phyloP scores from a whole-genome alignment of 2,888 invertebrate genomes.

The Drosophila emarginata region DNA sequence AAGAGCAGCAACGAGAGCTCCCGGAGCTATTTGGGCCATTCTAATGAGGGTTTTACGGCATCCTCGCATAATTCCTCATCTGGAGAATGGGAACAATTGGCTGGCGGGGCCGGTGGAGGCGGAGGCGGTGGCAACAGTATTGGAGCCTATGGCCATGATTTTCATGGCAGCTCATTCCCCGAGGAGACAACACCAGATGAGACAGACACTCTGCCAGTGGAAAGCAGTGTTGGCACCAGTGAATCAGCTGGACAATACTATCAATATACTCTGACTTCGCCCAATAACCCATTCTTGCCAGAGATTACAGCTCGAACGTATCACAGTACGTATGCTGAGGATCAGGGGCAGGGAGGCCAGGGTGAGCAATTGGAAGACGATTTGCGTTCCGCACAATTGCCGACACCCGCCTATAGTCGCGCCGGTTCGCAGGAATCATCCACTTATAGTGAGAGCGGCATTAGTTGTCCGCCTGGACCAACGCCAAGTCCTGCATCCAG shows the following conservation, averaged over 20 bases:
- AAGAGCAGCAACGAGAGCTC: constrained; percentile 79
- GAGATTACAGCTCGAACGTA: constrained; percentile 81
- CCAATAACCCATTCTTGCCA: constrained; percentile 82
- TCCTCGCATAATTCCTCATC: constrained; percentile 80
- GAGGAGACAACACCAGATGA: constrained; percentile 51
- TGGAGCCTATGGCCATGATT: constrained; percentile 48
- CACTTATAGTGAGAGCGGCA: constrained; percentile 69
- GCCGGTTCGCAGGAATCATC: constrained; percentile 77
- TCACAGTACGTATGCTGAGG: constrained; percentile 74
- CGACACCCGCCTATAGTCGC: constrained; percentile 75
- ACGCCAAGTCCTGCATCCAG: constrained; percentile 72
- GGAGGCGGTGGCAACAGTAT: constrained; percentile 47
- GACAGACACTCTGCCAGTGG: constrained; percentile 48
- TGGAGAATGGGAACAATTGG: constrained; percentile 78
- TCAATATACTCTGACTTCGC: constrained; percentile 81
- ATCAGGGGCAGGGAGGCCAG: constrained; percentile 57
- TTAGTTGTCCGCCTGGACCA: constrained; percentile 56
- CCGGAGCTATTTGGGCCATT: constrained; percentile 76
- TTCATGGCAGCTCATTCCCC: constrained; percentile 60
- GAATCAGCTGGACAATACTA: constrained; percentile 71
- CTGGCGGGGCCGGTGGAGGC: constrained; percentile 16
- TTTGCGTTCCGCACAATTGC: constrained; percentile 69
- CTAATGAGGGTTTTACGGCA: constrained; percentile 78
- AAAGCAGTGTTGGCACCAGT: constrained; percentile 50
- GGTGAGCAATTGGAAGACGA: constrained; percentile 65